Base-by-base conservation (phyloP, 2,888 invertebrate species). In the Drosophila gaucha region DNA sequence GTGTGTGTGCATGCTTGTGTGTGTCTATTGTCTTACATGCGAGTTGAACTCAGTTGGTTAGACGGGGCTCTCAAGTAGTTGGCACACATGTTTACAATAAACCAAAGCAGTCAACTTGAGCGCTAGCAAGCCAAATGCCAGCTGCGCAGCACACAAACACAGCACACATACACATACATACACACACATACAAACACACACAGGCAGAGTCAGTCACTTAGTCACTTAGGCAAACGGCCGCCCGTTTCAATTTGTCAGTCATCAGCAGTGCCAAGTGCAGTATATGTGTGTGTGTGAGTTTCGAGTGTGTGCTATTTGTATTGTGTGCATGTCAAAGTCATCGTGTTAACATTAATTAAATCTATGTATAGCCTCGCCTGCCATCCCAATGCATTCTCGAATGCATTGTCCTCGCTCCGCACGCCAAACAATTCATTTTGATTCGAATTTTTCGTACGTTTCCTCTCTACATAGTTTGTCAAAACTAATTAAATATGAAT, bases 321-420 rank as follows among this genome's bases (percentile, higher is more conserved):
- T 85, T 85, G 79, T 80, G 67, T 72, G 86, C 80, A 66, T 83
- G 86, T 80, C 83, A 86, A 76, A 84, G 82, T 80, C 83, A 67
- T 83, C 86, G 85, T 86, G 83, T 86, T 86, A 86, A 84, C 87
- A 86, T 84, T 84, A 86, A 86, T 84, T 86, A 84, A 84, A 84
- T 84, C 85, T 71, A 84, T 60, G 52, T 51, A 51, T 76, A 66
- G 77, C 60, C 63, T 74, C 62, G 59, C 68, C 74, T 67, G 69
- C 43, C 57, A 38, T 8, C 26, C 26, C 36, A 50, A 30, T 39
- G 38, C 38, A 62, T 76, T 64, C 58, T 30, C 36, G 39, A 60
- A 55, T 68, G 65, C 56, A 75, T 75, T 78, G 65, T 66, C 26
- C 59, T 43, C 18, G 44, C 18, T n/a, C 35, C 33, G 14, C 46